A percentile compares a stretch with the other conserved stretches of the same genome.
Evolutionary conservation across 1,140 invertebrate species (phyloP).

Genomic region (Brachionus asplanchnoidis): DNA sequence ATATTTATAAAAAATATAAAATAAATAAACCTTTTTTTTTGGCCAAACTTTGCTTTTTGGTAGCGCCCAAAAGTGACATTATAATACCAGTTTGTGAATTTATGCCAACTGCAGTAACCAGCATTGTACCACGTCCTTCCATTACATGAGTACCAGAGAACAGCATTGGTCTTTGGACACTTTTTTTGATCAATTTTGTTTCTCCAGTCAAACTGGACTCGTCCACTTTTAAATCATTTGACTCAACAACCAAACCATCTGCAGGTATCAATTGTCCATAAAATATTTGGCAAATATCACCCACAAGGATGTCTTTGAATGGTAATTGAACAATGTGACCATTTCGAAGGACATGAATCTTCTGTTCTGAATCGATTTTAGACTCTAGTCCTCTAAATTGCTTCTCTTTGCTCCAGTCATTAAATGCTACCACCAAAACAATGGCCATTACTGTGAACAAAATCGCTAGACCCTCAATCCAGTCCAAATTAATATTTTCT

Average conservation of each 20-base stretch:
- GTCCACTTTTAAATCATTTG: slow-evolving; percentile 96
- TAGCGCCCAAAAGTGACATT: slow-evolving; percentile 85
- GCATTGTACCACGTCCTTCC: slow-evolving; percentile 99
- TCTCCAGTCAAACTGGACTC: slow-evolving; percentile 97
- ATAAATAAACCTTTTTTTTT: background rate
- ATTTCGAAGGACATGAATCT: slow-evolving; percentile 89
- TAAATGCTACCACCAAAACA: slow-evolving; percentile 95
- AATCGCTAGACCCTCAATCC: slow-evolving; percentile 97
- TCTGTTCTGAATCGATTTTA: slow-evolving; percentile 97
- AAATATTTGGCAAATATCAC: slow-evolving; percentile 86
- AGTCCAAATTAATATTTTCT: slow-evolving; percentile 52
- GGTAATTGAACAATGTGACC: slow-evolving; percentile 85
- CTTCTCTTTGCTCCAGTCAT: slow-evolving; percentile 97
- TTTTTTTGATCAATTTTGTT: slow-evolving; percentile 98
- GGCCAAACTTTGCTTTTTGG: background rate
- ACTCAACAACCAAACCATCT: slow-evolving; percentile 94
- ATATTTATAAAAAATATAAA: background rate
- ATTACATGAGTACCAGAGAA: slow-evolving; percentile 98
- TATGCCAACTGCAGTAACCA: slow-evolving; percentile 94
- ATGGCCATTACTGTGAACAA: slow-evolving; percentile 95
- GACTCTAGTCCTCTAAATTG: slow-evolving; percentile 93
- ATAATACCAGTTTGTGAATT: slow-evolving; percentile 99
- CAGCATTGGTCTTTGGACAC: slow-evolving; percentile 81
- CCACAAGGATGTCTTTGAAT: slow-evolving; percentile 93
- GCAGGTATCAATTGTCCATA: slow-evolving; percentile 85